These are phyloP conservation scores for Cheiracanthium punctorium DNA, from an alignment of 2,888 invertebrate genomes.

Conservation along the genomic window DNA sequence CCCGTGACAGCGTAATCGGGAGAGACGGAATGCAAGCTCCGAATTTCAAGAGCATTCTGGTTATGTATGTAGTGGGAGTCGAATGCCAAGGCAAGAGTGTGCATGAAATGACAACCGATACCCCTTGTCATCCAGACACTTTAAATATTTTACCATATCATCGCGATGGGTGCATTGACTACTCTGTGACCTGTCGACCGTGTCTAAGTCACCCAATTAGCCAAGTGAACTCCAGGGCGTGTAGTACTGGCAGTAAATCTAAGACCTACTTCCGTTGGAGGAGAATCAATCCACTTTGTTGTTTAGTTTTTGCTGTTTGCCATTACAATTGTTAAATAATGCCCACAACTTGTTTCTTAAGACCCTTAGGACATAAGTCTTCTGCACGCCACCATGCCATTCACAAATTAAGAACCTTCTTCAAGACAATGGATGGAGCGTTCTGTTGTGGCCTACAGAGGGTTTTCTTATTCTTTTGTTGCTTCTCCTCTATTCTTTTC, in stretches of 20 bases:
- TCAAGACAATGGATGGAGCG: conserved; percentile 50
- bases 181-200: conserved; percentile 32
- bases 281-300: conserved; percentile 21
- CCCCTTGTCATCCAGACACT: neutral
- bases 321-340: conserved; percentile 64
- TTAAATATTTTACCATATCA: conserved; percentile 38
- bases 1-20: neutral
- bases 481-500: conserved; percentile 44
- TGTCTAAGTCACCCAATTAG: conserved; percentile 66
- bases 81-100: neutral
- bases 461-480: conserved; percentile 65
- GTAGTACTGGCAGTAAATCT: conserved; percentile 6
- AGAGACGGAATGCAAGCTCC: neutral
- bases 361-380: conserved; percentile 45
- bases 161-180: conserved; percentile 21
- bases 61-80: neutral
- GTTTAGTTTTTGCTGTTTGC: conserved; percentile 17
- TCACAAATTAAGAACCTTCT: conserved; percentile 57
- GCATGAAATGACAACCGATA: conserved; percentile 6
- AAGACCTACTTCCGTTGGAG: conserved; percentile 28
- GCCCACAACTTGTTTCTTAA: conserved; percentile 40
- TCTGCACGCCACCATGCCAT: conserved; percentile 60
- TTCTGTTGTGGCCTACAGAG: conserved; percentile 54
- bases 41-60: neutral
- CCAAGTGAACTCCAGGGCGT: conserved; percentile 8